Evolutionary conservation across 2,888 invertebrate genomes (phyloP).

Genomic region (Caenorhabditis drosophilae): DNA sequence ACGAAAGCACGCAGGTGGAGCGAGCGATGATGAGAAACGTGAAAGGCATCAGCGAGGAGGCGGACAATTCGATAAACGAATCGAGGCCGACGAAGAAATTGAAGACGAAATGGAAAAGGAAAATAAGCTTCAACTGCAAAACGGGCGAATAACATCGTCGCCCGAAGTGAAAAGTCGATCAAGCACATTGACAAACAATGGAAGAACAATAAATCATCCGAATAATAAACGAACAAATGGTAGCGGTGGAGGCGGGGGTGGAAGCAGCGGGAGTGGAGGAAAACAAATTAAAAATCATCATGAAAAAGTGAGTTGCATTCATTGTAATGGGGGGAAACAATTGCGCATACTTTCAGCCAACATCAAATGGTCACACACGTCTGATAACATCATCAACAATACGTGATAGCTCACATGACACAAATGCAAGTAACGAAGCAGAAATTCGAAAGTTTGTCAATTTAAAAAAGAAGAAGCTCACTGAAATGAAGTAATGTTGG

Average conservation of each 20-base stretch:
- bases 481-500: too few relatives aligned
- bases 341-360: neutral
- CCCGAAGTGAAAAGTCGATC: slow-evolving; percentile 19
- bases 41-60: too few relatives aligned
- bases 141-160: neutral
- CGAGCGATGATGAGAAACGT: too few relatives aligned
- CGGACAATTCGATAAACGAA: too few relatives aligned
- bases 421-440: slow-evolving; percentile 19
- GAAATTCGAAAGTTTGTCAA: slow-evolving; percentile 8
- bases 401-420: slow-evolving; percentile 28
- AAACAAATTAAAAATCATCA: neutral
- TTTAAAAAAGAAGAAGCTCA: too few relatives aligned
- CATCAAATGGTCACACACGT: neutral
- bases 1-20: too few relatives aligned
- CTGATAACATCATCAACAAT: neutral
- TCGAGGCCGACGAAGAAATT: too few relatives aligned
- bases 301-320: too few relatives aligned
- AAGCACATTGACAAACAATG: slow-evolving; percentile 15
- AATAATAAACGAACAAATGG: slow-evolving; percentile 1
- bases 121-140: neutral
- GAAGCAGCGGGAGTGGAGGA: neutral
- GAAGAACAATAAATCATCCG: neutral
- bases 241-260: neutral
- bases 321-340: too few relatives aligned
- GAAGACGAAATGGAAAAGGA: too few relatives aligned